Base-by-base conservation (phyloP, 2,888 invertebrate species). In the Agrenia bidenticulata region DNA sequence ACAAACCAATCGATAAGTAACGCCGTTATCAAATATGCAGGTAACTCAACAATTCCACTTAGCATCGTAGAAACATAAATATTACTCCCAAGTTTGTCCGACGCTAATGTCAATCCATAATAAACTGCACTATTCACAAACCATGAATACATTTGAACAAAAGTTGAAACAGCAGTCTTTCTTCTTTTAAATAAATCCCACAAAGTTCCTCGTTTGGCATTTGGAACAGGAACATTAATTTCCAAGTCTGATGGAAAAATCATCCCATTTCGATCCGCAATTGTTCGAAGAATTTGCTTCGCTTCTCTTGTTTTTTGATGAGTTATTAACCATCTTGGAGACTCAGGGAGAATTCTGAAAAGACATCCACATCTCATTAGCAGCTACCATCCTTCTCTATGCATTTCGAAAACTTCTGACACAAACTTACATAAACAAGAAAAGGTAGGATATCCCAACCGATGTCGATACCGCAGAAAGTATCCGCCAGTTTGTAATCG, bases 101-200 rank as follows among this genome's bases (percentile, higher is more conserved):
- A 73, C 1, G 77, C 77, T 50, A 78, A 64, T 1, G 78, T 78
- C 23, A 78, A 63, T 1, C 77, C 77, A 63, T 78, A 78, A 64
- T 78, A 78, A 2, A 77, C 77, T 9, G 73, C 66, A 61, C 77
- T 75, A 63, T 77, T 77, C 23, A 51, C 51, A 56, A 67, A 73
- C 77, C 77, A 77, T 15, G 77, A 77, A 64, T 68, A 72, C 26
- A 77, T 61, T 45, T 76, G 77, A 45, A 75, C 70, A 7, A 70
- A 32, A 4, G 74, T 72, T 24, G 65, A 49, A 1, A 66, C 7
- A 2, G 59, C 54, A 32, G 70, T 67, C 63, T 55, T 66, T 2
- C 64, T 58, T 15, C 57, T 50, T 50, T 45, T 68, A 17, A 73
- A 70, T 19, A 73, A 45, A 59, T 69, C 70, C 11, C 61, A 23